Evolutionary conservation across 2,888 invertebrate species (phyloP).

Genomic region (Autographa gamma): DNA sequence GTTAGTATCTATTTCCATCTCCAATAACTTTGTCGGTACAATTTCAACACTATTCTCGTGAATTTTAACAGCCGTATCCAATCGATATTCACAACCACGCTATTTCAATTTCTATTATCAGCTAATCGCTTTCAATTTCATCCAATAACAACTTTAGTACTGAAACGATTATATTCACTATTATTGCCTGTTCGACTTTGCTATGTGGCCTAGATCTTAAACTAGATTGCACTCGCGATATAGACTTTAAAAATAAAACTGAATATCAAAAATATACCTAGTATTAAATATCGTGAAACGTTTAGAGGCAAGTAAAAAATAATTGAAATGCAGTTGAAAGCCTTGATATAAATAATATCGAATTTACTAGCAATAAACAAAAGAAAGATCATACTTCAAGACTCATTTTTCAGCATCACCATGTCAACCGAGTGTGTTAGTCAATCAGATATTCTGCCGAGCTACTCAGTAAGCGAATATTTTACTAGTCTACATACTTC

Average conservation of each 20-base stretch:
- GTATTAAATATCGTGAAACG: not conserved
- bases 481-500: not conserved
- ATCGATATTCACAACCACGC: conserved; percentile 10
- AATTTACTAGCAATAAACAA: no score
- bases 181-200: not conserved
- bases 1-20: not conserved
- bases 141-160: conserved; percentile 11
- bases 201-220: not conserved
- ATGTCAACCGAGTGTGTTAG: not conserved
- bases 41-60: conserved; percentile 5
- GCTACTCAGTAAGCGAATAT: not conserved
- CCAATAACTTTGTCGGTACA: conserved; percentile 3
- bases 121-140: conserved; percentile 27
- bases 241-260: not conserved
- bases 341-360: no score
- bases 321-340: no score
- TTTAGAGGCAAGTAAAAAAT: not conserved
- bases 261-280: not conserved
- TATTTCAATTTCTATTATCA: conserved; percentile 13
- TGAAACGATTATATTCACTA: conserved; percentile 5
- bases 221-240: not conserved
- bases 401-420: no score
- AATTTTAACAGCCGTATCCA: conserved; percentile 13
- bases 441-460: not conserved
- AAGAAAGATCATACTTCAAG: no score